Evolutionary conservation across 1,140 invertebrate genomes (phyloP).

Genomic region (Spodoptera frugiperda): DNA sequence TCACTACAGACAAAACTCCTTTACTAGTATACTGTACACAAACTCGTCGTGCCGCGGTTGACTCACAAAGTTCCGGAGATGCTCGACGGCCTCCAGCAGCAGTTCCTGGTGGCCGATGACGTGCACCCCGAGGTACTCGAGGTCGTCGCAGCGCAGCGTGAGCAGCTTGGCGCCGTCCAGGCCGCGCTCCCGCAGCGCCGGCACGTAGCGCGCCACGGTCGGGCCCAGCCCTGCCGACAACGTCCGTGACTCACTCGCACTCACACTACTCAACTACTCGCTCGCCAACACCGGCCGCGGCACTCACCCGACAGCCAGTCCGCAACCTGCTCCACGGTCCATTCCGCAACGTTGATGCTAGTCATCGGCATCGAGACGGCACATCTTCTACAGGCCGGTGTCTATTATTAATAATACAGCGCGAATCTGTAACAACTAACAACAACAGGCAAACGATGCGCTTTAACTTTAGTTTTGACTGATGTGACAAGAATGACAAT

Average conservation of each 20-base stretch:
- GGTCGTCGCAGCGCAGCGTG: constrained; percentile 93
- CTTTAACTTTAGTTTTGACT: constrained; percentile 3
- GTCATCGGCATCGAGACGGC: constrained; percentile 87
- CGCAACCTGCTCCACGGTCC: constrained; percentile 96
- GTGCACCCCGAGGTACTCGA: constrained; percentile 93
- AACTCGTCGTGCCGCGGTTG: background rate
- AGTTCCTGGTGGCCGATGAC: constrained; percentile 97
- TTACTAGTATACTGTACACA: background rate
- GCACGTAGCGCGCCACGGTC: constrained; percentile 92
- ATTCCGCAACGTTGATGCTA: constrained; percentile 96
- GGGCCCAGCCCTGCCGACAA: constrained; percentile 91
- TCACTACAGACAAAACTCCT: background rate
- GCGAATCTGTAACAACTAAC: constrained; percentile 6
- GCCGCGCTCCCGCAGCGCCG: constrained; percentile 92
- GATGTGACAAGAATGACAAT: constrained; percentile 14
- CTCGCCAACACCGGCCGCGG: background rate
- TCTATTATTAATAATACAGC: constrained; percentile 50
- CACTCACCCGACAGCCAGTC: constrained; percentile 95
- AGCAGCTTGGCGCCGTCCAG: constrained; percentile 94
- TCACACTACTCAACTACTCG: constrained; percentile 52
- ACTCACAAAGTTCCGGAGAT: constrained; percentile 94
- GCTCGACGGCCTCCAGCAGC: constrained; percentile 95
- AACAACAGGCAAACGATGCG: constrained; percentile 41
- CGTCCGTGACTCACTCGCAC: constrained; percentile 65
- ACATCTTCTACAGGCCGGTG: constrained; percentile 55